phyloP scores from a whole-genome alignment of 2,113 vertebrate genomes.

The Harpagus bidentatus region DNA sequence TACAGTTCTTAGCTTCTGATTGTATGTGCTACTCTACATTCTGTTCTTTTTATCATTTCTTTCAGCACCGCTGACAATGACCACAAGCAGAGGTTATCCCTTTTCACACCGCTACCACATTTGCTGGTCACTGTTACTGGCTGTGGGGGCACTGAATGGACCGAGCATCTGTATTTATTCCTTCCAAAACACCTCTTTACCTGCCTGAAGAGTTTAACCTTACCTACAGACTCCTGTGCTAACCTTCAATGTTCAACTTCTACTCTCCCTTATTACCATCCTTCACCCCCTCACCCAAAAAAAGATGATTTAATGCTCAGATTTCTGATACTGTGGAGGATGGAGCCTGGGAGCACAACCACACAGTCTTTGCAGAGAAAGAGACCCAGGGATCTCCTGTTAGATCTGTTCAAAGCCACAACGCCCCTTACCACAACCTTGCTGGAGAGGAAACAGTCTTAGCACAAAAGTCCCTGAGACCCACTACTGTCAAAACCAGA shows the following conservation, averaged over 20 bases:
- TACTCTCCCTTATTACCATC: neutral
- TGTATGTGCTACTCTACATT: neutral
- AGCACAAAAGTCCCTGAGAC: neutral
- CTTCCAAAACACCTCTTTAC: neutral
- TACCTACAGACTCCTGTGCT: neutral
- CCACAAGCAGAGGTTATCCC: neutral
- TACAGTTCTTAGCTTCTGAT: neutral
- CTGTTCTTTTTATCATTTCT: neutral
- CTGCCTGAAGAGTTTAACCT: neutral
- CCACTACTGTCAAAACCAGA: neutral
- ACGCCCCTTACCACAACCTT: neutral
- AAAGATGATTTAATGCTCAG: neutral
- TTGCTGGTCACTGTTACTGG: neutral
- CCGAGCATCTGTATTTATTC: neutral
- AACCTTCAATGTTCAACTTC: neutral
- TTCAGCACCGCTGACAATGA: neutral
- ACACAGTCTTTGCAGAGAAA: neutral
- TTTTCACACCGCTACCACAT: neutral
- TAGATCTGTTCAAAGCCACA: neutral
- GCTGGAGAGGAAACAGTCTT: neutral
- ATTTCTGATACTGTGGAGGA: neutral
- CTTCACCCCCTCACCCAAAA: neutral
- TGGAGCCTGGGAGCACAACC: neutral
- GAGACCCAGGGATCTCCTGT: neutral
- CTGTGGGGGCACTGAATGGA: neutral